These are phyloP conservation scores for Schizopygopsis malacanthus DNA, from an alignment of 2,797 vertebrate genomes.

Conservation along the genomic window DNA sequence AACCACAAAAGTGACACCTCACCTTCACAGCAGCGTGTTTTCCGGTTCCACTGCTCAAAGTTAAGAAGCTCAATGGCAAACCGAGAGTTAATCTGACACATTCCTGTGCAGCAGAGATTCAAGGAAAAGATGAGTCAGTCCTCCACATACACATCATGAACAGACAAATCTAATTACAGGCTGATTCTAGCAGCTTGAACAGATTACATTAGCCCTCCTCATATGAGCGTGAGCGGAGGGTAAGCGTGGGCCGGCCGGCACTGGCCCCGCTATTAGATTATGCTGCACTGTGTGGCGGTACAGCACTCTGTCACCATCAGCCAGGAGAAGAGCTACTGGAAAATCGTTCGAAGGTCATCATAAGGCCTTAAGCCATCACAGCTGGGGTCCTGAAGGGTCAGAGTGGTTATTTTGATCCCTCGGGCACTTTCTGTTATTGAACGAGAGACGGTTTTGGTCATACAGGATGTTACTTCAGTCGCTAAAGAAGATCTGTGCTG, in stretches of 20 bases:
- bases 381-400: slow-evolving; percentile 35
- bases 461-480: neutral
- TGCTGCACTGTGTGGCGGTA: slow-evolving; percentile 52
- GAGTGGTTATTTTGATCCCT: slow-evolving; percentile 8
- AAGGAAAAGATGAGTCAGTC: slow-evolving; percentile 59
- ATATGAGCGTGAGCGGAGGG: slow-evolving; percentile 39
- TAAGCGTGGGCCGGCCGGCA: slow-evolving; percentile 37
- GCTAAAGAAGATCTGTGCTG: neutral
- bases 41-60: neutral
- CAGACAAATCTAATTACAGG: slow-evolving; percentile 65
- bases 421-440: slow-evolving; percentile 16
- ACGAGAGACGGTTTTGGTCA: neutral
- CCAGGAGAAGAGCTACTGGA: slow-evolving; percentile 43
- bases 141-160: slow-evolving; percentile 56
- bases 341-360: slow-evolving; percentile 38
- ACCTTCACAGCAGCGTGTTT: neutral
- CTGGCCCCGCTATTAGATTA: slow-evolving; percentile 64
- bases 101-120: slow-evolving; percentile 56
- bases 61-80: slow-evolving; percentile 11
- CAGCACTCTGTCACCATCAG: slow-evolving; percentile 41
- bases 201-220: slow-evolving; percentile 65
- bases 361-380: slow-evolving; percentile 32
- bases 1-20: neutral
- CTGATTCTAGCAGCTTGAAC: slow-evolving; percentile 62
- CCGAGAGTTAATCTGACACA: slow-evolving; percentile 55